A percentile compares a stretch with the other conserved stretches of the same genome.
Conservation (phyloP, 2,797 vertebrate genomes). For the Rousettus madagascariensis region DNA sequence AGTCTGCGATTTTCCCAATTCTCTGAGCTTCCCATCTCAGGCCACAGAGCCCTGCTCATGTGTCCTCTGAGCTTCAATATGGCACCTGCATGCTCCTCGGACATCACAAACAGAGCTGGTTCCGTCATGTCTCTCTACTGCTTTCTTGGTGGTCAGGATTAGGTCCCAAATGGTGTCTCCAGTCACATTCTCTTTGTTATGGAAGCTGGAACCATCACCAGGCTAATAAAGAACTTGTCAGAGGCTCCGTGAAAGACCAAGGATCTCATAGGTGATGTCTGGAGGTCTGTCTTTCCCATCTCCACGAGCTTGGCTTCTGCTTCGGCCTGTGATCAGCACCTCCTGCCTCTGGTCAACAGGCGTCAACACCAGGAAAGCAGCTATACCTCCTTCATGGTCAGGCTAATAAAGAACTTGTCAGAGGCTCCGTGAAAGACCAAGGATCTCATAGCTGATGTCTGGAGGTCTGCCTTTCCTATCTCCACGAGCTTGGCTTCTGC, state of each 20-base stretch:
- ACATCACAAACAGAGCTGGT: not conserved
- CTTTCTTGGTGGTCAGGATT: not conserved
- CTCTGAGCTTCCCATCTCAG: not conserved
- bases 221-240: not conserved
- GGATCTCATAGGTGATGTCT: not conserved
- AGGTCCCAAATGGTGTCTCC: not conserved
- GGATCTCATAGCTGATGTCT: not conserved
- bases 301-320: not conserved
- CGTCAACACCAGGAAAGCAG: not conserved
- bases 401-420: not conserved
- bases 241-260: not conserved
- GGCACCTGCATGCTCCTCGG: not conserved
- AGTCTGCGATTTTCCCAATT: accelerated
- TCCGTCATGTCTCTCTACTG: not conserved
- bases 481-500: not conserved
- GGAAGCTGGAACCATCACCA: not conserved
- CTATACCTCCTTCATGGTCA: not conserved
- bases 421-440: not conserved
- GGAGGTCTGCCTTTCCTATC: not conserved
- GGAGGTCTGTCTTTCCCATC: not conserved
- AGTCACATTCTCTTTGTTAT: not conserved
- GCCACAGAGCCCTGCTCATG: accelerated
- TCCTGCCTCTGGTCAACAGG: not conserved
- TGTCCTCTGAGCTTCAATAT: not conserved
- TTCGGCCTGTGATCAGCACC: not conserved